Percentiles rank a stretch among this genome's conserved stretches.
phyloP scores from a whole-genome alignment of 2,113 vertebrate species.

The Ictidomys tridecemlineatus region DNA sequence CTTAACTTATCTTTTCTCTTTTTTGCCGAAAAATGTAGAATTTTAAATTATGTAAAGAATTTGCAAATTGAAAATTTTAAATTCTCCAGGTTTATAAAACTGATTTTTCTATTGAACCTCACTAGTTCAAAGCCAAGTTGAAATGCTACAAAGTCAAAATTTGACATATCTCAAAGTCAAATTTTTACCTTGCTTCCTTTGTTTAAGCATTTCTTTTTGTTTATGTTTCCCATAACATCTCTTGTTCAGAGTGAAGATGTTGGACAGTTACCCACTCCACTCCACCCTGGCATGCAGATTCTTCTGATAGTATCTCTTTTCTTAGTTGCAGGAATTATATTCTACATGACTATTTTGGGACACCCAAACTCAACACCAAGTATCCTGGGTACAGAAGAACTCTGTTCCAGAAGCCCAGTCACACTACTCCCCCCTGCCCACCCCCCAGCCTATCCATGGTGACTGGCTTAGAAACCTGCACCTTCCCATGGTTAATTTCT shows the following conservation, averaged over 20 bases:
- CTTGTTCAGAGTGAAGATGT: neutral
- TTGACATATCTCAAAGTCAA: neutral
- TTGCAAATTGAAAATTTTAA: neutral
- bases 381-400: neutral
- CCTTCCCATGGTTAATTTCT: neutral
- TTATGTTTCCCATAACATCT: neutral
- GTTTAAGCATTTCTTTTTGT: neutral
- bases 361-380: neutral
- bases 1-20: neutral
- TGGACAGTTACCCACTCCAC: neutral
- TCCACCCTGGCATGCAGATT: rapidly evolving
- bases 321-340: neutral
- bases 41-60: neutral
- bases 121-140: neutral
- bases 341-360: neutral
- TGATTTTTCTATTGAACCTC: neutral
- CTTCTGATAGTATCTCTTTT: neutral
- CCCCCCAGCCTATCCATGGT: rapidly evolving
- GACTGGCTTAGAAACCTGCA: neutral
- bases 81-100: neutral
- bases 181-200: neutral
- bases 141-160: neutral
- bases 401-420: rapidly evolving
- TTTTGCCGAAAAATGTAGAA: neutral
- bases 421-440: rapidly evolving